Percentiles rank a stretch among this genome's conserved stretches.
Evolutionary conservation across 2,797 vertebrate genomes (phyloP).

Genomic region (Percopsis omiscomaycus): DNA sequence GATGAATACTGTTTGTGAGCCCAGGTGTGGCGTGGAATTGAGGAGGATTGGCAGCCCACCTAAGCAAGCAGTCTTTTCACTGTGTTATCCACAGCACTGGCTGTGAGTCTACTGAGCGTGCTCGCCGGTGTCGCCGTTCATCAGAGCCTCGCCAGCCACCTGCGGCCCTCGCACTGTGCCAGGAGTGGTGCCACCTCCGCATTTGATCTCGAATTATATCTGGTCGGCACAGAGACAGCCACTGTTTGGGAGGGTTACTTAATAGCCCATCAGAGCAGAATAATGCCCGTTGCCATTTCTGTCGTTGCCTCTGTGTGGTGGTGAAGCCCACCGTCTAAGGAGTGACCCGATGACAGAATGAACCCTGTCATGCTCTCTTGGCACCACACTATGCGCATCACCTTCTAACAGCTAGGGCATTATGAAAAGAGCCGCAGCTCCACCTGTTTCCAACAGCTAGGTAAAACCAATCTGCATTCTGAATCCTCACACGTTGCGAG

Average conservation of each 20-base stretch:
- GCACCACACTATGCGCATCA: constrained; percentile 13
- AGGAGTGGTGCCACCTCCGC: constrained; percentile 24
- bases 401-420: not conserved
- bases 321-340: not conserved
- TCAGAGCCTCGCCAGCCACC: constrained; percentile 57
- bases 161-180: constrained; percentile 36
- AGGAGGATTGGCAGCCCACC: constrained; percentile 29
- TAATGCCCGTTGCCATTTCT: not conserved
- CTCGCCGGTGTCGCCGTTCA: constrained; percentile 53
- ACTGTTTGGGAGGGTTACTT: constrained; percentile 18
- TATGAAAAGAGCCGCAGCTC: constrained; percentile 19
- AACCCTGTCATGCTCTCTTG: constrained; percentile 10
- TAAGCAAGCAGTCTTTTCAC: constrained; percentile 31
- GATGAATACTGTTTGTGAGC: constrained; percentile 39
- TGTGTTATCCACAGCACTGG: constrained; percentile 27
- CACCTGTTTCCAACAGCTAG: constrained; percentile 29
- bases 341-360: constrained; percentile 15
- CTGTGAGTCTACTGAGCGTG: constrained; percentile 37
- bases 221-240: not conserved
- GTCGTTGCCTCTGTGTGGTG: not conserved
- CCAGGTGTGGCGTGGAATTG: constrained; percentile 28
- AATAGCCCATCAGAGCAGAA: constrained; percentile 1
- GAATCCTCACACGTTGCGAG: constrained; percentile 26
- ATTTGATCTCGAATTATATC: constrained; percentile 9
- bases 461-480: constrained; percentile 42